A percentile compares a stretch with the other conserved stretches of the same genome.
Conservation (phyloP, 1,140 invertebrate species). For the Bursaphelenchus mucronatus region DNA sequence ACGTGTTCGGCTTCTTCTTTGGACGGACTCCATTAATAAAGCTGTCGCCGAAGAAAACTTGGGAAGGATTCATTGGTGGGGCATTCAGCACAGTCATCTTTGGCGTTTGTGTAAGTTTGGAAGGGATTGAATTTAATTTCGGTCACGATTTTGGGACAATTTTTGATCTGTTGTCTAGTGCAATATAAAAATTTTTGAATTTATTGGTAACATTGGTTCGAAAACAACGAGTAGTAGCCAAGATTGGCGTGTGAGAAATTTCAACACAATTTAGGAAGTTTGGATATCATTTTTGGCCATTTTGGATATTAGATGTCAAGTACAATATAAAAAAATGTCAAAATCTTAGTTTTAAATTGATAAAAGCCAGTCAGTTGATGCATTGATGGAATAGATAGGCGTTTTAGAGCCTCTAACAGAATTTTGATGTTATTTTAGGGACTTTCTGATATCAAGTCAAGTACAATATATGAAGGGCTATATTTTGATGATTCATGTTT, state of each 20-base stretch:
- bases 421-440: too few species aligned
- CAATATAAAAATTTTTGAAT: conserved; percentile 8
- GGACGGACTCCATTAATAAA: conserved; percentile 95
- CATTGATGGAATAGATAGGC: too few species aligned
- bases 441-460: background rate
- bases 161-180: conserved; percentile 12
- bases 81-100: conserved; percentile 86
- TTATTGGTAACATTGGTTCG: background rate
- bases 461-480: background rate
- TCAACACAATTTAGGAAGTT: too few species aligned
- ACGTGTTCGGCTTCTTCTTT: conserved; percentile 98
- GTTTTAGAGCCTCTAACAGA: too few species aligned
- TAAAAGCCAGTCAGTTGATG: too few species aligned
- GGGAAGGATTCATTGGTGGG: conserved; percentile 95
- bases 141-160: background rate
- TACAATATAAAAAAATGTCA: too few species aligned
- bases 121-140: conserved; percentile 3
- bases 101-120: conserved; percentile 71
- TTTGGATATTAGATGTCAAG: too few species aligned
- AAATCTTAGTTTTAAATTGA: too few species aligned
- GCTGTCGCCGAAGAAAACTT: conserved; percentile 93
- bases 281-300: too few species aligned
- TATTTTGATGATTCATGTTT: conserved; percentile 45
- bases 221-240: too few species aligned
- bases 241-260: too few species aligned